These are phyloP conservation scores for Sebastes kiyomatsui DNA, from an alignment of 2,797 vertebrate genomes.

Conservation along the genomic window DNA sequence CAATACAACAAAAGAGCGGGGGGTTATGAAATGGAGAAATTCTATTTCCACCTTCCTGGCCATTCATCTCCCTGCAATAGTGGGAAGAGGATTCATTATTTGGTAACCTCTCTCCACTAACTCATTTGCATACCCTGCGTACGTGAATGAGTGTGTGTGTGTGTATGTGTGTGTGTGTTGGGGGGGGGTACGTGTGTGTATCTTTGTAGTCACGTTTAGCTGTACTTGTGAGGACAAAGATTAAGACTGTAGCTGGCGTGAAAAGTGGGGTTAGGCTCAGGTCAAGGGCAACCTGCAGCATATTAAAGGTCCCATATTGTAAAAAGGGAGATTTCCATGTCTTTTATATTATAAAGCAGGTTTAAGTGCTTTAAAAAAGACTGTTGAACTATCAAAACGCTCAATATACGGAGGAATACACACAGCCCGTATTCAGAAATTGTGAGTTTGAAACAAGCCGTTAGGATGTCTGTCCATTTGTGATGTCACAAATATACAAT, in stretches of 20 bases:
- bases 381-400: no score
- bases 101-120: conserved; percentile 34
- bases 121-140: conserved; percentile 59
- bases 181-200: background rate
- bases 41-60: conserved; percentile 66
- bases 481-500: no score
- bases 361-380: no score
- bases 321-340: no score
- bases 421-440: no score
- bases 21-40: conserved; percentile 74
- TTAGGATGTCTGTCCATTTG: no score
- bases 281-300: background rate
- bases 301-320: background rate
- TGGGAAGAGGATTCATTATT: conserved; percentile 62
- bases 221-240: conserved; percentile 20
- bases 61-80: conserved; percentile 64
- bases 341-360: no score
- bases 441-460: no score
- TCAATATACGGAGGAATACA: no score
- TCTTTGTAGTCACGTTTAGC: background rate
- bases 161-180: background rate
- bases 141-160: background rate
- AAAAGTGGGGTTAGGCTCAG: conserved; percentile 12
- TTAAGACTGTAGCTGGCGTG: conserved; percentile 1
- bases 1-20: conserved; percentile 68